Conservation (phyloP, 2,888 invertebrate species). For the Eupithecia subumbrata region DNA sequence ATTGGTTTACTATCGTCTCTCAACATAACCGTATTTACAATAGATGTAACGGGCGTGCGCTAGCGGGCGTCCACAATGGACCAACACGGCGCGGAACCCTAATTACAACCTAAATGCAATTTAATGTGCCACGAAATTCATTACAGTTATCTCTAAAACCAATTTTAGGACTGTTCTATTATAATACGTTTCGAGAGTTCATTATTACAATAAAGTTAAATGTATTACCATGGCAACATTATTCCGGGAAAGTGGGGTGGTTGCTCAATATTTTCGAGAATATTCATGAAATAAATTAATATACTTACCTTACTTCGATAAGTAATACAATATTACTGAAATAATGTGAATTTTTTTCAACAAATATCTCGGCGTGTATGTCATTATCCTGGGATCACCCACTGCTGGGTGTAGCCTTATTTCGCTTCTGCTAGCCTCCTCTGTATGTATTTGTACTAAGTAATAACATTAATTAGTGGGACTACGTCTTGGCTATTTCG, state of each 20-base stretch:
- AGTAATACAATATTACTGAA: not conserved
- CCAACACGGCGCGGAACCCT: not conserved
- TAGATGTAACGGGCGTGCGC: not conserved
- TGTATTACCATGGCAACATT: not conserved
- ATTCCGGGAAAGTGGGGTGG: not conserved
- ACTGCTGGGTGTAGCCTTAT: not conserved
- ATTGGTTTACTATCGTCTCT: not conserved
- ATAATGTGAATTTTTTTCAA: not conserved
- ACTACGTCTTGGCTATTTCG: not conserved
- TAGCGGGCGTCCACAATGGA: not conserved
- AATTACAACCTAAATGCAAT: slow-evolving; percentile 3
- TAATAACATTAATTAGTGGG: not conserved
- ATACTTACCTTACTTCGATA: not conserved
- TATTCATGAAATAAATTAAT: not conserved
- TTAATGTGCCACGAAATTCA: slow-evolving; percentile 2
- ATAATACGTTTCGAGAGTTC: not conserved
- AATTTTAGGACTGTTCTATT: not conserved
- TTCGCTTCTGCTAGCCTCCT: not conserved
- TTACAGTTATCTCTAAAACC: not conserved
- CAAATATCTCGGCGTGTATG: not conserved
- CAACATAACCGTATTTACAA: not conserved
- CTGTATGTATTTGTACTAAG: not conserved
- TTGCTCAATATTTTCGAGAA: not conserved
- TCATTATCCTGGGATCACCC: not conserved
- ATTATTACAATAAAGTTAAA: not conserved